Base-by-base conservation (phyloP, 1,140 invertebrate genomes). In the Caerostris darwini region DNA sequence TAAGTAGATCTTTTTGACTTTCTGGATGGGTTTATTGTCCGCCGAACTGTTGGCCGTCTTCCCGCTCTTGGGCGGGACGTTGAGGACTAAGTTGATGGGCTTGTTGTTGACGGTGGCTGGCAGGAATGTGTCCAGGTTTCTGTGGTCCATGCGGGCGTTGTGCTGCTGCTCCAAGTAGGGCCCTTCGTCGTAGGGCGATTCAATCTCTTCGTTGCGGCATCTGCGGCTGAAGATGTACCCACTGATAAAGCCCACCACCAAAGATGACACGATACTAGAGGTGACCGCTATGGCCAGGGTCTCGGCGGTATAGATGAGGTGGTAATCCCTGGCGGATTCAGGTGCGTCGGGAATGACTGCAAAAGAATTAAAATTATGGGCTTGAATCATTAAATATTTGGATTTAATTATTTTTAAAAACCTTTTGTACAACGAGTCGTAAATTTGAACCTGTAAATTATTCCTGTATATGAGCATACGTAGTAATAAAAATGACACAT, bases 141-240 rank as follows among this genome's bases (percentile, higher is more conserved):
- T 90, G 53, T 83, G 86, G 57, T 93, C 94, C 57, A 89, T 85
- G 56, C 94, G 34, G 17, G 86, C 92, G 50, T 94, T 94, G 81
- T 89, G 81, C 67, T 94, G 81, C 71, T 94, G 94, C 90, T 95
- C 95, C 64, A 95, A 34, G 71, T 95, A 95, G 54, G 95, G 94
- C 1, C 85, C 95, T 64, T 95, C 95, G 53, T 94, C 95, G 86
- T 95, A 95, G 53, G 95, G 95, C 0, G 94, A 95, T 81, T 95
- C 95, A 4, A 95, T 95, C 50, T 97, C 98, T 95, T 99, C 97
- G 96, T 98, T 97, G 50, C 98, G 97, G 96, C 98, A 99, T 96
- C 97, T 96, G 95, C 97, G 97, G 6, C 98, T 98, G 96, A 98
- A 98, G 95, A 98, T 97, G 96, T 98, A 98, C 3, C 98, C 98